Conservation (phyloP, 2,113 vertebrate genomes). For the Emydocephalus ijimae region DNA sequence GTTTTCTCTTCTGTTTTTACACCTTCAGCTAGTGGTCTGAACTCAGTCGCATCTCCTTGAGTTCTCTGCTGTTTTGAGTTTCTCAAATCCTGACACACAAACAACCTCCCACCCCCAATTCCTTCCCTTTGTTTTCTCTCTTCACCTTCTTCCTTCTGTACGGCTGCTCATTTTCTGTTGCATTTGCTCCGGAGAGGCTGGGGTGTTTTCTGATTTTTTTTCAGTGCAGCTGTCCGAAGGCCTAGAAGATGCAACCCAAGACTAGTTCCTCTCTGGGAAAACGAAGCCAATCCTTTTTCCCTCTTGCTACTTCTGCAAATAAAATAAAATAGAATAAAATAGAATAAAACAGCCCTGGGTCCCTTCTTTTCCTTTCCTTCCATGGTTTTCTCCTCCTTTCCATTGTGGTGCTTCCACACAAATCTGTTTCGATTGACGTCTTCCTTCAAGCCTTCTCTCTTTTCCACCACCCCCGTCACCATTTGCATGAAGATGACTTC, state of each 20-base stretch:
- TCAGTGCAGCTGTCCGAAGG: background rate
- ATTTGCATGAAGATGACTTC: constrained; percentile 42
- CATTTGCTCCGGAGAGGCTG: background rate
- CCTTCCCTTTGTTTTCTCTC: background rate
- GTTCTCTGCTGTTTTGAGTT: background rate
- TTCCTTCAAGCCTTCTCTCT: constrained; percentile 59
- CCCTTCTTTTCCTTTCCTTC: background rate
- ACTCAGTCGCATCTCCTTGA: background rate
- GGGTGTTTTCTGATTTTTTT: background rate
- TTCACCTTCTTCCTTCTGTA: background rate
- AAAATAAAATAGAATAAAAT: accelerated
- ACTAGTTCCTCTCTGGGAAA: background rate
- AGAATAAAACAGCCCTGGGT: too few relatives aligned
- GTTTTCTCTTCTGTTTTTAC: background rate
- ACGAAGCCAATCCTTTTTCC: background rate
- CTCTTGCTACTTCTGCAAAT: background rate
- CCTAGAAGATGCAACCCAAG: background rate
- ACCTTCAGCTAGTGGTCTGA: background rate
- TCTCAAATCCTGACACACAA: background rate
- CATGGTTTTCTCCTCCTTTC: background rate
- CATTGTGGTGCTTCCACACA: background rate
- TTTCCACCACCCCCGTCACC: accelerated
- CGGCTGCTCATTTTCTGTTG: background rate
- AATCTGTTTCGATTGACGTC: constrained; percentile 45
- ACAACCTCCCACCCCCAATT: background rate